Percentiles rank a stretch among this genome's conserved stretches.
Conservation (phyloP, 2,797 vertebrate species). For the Cryptoprocta ferox region DNA sequence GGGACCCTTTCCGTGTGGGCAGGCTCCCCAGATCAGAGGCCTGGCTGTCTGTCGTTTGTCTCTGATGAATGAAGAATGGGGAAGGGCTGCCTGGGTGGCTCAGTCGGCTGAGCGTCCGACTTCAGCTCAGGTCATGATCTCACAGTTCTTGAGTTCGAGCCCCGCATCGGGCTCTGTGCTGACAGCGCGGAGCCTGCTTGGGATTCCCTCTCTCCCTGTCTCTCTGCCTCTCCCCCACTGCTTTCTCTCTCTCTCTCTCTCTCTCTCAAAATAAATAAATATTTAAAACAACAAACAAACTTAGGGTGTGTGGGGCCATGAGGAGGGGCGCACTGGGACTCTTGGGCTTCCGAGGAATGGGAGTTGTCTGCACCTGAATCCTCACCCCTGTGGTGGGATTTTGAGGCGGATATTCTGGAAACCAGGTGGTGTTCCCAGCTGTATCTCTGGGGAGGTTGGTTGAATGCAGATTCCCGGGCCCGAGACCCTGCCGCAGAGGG, state of each 20-base stretch:
- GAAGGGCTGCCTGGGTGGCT: neutral
- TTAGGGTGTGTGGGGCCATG: too few relatives aligned
- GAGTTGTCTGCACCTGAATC: neutral
- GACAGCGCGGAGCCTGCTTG: too few relatives aligned
- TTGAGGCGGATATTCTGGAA: neutral
- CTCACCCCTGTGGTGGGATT: neutral
- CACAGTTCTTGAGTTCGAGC: too few relatives aligned
- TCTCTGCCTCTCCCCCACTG: too few relatives aligned
- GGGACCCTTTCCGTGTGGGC: neutral
- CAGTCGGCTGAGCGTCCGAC: too few relatives aligned
- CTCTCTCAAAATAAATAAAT: too few relatives aligned
- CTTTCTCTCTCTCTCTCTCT: too few relatives aligned
- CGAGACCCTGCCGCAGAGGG: neutral
- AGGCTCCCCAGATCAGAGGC: neutral
- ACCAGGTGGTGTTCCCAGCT: neutral
- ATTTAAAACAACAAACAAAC: too few relatives aligned
- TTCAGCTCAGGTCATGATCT: too few relatives aligned
- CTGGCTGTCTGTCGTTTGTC: neutral
- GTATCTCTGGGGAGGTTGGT: neutral
- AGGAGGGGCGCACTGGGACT: neutral
- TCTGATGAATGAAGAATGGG: conserved; percentile 65
- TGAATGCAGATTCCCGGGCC: neutral
- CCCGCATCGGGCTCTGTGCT: too few relatives aligned
- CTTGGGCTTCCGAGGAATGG: neutral
- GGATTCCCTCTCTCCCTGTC: too few relatives aligned